Evolutionary conservation across 1,140 invertebrate species (phyloP), one percentile per base, ranked within the genome.

Genomic region (Caenorhabditis tropicalis): DNA sequence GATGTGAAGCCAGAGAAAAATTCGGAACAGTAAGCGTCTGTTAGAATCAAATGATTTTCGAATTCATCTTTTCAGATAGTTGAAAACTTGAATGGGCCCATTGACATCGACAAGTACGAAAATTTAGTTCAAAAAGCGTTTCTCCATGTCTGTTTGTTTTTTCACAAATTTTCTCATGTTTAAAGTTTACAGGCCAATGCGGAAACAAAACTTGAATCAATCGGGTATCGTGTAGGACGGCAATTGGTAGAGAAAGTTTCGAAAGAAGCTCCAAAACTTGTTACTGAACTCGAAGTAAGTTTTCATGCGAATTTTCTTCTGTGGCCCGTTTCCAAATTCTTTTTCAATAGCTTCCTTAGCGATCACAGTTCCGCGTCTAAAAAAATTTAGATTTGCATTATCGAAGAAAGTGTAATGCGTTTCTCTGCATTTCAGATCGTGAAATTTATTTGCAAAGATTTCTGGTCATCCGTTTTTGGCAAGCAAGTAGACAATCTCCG

Each of bases 391-490:
- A n/a, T n/a, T n/a, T n/a, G n/a, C n/a, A n/a, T n/a, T n/a, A n/a
- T n/a, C n/a, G n/a, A n/a, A n/a, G n/a, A n/a, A n/a, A 21, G 29
- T 36, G n/a, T 79, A 36, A 10, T 36, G 19, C 7, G 4, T 33
- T n/a, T 84, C 53, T 56, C 6, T 31, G 10, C 10, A 19, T 79
- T 80, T 56, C 21, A 85, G 84, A 29, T 96, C 29, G 96, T 99
- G 93, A 99, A 99, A 92, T 99, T 98, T 89, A 96, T 99, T 51
- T 99, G 98, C 91, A 99, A 98, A 87, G 98, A 99, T 91, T 98
- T 99, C 90, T 99, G 98, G 98, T 95, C 94, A 29, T 94, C 95
- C 36, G 94, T 98, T 27, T 99, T 97, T 91, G 97, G 97, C 89
- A 99, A 99, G 91, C 97, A 98, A 92, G 96, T 99, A 82, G 97